Conservation (phyloP, 2,888 invertebrate species). For the Pristionchus entomophagus region DNA sequence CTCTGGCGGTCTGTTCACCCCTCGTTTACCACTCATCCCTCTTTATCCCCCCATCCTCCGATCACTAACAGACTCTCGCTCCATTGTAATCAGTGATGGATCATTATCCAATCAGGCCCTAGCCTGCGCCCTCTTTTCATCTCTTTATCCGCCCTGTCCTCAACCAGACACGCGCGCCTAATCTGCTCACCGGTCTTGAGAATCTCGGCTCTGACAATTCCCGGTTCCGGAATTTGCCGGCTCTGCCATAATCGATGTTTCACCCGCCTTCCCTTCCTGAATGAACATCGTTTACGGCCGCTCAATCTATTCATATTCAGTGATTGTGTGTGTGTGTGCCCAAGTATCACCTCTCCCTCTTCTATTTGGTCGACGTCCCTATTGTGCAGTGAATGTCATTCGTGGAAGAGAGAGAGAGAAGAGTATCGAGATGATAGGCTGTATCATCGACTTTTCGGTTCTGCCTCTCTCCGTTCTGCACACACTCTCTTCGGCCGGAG, state of each 20-base stretch:
- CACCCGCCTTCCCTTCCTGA: neutral
- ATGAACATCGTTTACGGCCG: slow-evolving; percentile 22
- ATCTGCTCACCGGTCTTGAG: neutral
- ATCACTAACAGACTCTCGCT: neutral
- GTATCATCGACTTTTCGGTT: too few species aligned
- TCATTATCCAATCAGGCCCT: slow-evolving; percentile 41
- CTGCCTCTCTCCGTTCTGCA: too few species aligned
- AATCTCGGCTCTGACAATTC: neutral
- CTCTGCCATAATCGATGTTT: neutral
- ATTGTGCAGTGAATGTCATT: neutral
- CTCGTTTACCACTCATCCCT: slow-evolving; percentile 26
- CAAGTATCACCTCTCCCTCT: slow-evolving; percentile 33
- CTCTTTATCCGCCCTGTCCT: neutral
- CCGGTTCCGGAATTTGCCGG: too few species aligned
- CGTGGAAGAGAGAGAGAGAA: neutral
- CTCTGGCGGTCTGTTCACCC: neutral
- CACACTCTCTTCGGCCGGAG: too few species aligned
- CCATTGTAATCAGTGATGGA: slow-evolving; percentile 39
- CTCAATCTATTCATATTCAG: slow-evolving; percentile 8
- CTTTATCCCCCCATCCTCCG: neutral
- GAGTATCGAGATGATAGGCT: neutral
- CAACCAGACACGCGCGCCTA: slow-evolving; percentile 13
- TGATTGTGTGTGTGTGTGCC: neutral
- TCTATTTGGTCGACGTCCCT: slow-evolving; percentile 24
- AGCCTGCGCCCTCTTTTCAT: neutral